A percentile compares a stretch with the other conserved stretches of the same genome.
Evolutionary conservation across 2,888 invertebrate genomes (phyloP).

Genomic region (Chrysodeixis includens): DNA sequence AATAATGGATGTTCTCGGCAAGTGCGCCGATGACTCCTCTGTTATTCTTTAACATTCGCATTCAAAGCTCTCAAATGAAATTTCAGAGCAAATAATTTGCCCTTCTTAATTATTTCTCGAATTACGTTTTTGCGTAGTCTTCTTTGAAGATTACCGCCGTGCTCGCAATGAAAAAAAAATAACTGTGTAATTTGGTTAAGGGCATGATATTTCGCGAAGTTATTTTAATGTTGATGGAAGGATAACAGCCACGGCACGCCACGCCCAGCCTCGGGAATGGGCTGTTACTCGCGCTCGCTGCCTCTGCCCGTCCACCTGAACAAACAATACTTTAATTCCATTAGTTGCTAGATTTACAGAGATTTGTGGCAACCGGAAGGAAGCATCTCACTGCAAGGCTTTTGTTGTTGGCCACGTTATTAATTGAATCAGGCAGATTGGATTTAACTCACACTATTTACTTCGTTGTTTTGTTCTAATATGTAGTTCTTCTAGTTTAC

Average conservation of each 20-base stretch:
- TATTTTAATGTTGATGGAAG: conserved; percentile 62
- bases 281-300: conserved; percentile 55
- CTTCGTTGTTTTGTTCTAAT: not conserved
- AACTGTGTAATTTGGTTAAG: conserved; percentile 39
- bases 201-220: conserved; percentile 37
- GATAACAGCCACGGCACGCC: conserved; percentile 49
- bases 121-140: conserved; percentile 28
- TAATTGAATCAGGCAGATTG: conserved; percentile 36
- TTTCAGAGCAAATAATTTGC: conserved; percentile 30
- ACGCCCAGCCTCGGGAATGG: conserved; percentile 21
- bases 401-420: conserved; percentile 43
- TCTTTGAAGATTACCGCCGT: conserved; percentile 47
- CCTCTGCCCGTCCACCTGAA: conserved; percentile 63
- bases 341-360: conserved; percentile 63
- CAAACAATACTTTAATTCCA: conserved; percentile 76
- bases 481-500: not conserved
- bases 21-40: conserved; percentile 23
- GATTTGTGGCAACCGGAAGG: conserved; percentile 50
- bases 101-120: conserved; percentile 40
- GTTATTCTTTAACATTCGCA: conserved; percentile 29
- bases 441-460: conserved; percentile 17
- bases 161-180: conserved; percentile 35
- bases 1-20: conserved; percentile 26
- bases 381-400: conserved; percentile 39
- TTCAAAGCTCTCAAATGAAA: conserved; percentile 23